A percentile compares a stretch with the other conserved stretches of the same genome.
phyloP scores from a whole-genome alignment of 2,113 vertebrate genomes.

The Gavia stellata region DNA sequence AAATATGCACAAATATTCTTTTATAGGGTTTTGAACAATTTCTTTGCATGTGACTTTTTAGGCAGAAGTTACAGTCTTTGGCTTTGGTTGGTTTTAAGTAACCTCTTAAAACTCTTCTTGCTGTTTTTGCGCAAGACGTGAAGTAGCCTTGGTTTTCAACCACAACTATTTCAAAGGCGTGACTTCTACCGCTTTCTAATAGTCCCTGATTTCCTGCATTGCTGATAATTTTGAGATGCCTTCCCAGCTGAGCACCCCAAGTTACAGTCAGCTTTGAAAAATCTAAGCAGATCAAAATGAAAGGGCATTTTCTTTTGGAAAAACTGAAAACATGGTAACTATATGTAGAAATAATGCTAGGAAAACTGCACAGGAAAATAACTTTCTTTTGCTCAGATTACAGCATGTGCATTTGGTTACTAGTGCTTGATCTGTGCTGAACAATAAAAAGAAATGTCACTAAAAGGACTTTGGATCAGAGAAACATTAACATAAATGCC shows the following conservation, averaged over 20 bases:
- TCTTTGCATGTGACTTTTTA: background rate
- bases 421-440: conserved; percentile 29
- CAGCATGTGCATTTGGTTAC: conserved; percentile 4
- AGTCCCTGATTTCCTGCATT: background rate
- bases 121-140: background rate
- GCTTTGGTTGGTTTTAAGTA: conserved; percentile 21
- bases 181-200: background rate
- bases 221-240: background rate
- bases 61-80: background rate
- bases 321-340: conserved; percentile 18
- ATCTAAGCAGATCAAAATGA: background rate
- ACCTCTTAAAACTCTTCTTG: background rate
- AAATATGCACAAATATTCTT: background rate
- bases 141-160: background rate
- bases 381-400: conserved; percentile 20
- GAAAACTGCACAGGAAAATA: conserved; percentile 34
- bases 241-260: background rate
- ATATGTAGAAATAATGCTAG: background rate
- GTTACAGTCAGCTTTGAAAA: background rate
- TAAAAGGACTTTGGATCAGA: conserved; percentile 25
- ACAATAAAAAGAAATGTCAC: conserved; percentile 30
- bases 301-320: background rate
- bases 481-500: conserved; percentile 6
- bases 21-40: background rate
- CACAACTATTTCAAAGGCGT: background rate